Conservation (phyloP, 2,888 invertebrate genomes). For the Rotaria magnacalcarata region DNA sequence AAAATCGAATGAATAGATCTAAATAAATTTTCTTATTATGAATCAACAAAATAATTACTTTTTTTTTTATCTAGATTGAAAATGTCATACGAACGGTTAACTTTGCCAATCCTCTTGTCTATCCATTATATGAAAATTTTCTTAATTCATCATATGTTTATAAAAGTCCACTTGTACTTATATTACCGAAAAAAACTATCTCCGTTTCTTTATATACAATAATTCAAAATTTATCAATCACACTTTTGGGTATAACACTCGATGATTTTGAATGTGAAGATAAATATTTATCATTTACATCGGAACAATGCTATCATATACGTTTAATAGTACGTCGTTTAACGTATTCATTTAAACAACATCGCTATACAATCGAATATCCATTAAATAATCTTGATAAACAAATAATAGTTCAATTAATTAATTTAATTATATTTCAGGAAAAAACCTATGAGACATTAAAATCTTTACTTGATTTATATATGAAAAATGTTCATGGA, state of each 20-base stretch:
- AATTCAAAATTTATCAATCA: slow-evolving; percentile 26
- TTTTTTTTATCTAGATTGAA: neutral
- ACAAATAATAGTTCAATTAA: slow-evolving; percentile 1
- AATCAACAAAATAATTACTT: too few species aligned
- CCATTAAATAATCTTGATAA: slow-evolving; percentile 1
- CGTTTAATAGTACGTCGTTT: neutral
- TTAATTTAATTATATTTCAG: neutral
- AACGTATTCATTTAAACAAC: neutral
- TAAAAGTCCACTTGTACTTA: neutral
- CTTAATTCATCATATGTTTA: neutral
- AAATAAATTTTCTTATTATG: too few species aligned
- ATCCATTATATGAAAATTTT: slow-evolving; percentile 28
- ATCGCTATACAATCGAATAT: slow-evolving; percentile 15
- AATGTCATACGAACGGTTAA: neutral
- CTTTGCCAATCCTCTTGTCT: neutral
- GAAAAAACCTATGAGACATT: neutral
- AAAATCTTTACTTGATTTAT: neutral
- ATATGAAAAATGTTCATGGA: slow-evolving; percentile 11
- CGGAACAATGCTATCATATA: slow-evolving; percentile 20
- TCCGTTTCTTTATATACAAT: slow-evolving; percentile 13
- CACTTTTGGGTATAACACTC: neutral
- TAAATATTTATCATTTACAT: neutral
- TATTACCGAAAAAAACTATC: neutral
- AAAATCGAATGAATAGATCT: too few species aligned
- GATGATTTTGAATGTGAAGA: slow-evolving; percentile 5